phyloP scores from a whole-genome alignment of 1,140 invertebrate species.

The Leptinotarsa texana region DNA sequence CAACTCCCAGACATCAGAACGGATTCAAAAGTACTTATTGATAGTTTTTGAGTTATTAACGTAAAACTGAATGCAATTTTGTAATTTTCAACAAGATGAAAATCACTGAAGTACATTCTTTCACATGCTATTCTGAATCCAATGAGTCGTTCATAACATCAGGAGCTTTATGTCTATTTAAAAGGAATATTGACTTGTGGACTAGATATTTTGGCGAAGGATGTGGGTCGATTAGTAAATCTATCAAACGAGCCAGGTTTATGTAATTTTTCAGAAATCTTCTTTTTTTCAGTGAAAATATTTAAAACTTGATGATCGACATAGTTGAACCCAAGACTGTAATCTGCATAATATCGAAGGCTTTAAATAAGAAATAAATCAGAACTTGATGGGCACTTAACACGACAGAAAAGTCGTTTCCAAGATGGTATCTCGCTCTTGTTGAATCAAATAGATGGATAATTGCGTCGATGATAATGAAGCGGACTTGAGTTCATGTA shows the following conservation, averaged over 20 bases:
- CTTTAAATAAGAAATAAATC: conserved; percentile 7
- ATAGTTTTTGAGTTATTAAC: too few relatives aligned
- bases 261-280: not conserved
- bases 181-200: too few relatives aligned
- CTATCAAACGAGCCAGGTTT: too few relatives aligned
- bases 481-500: not conserved
- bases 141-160: not conserved
- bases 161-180: not conserved
- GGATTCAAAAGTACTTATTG: too few relatives aligned
- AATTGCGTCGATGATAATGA: not conserved
- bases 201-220: too few relatives aligned
- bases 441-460: conserved; percentile 2
- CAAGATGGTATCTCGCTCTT: not conserved
- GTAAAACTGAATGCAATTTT: too few relatives aligned
- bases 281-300: not conserved
- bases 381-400: conserved; percentile 2
- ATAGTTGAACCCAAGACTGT: not conserved
- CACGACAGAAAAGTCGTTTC: not conserved
- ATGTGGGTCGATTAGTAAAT: too few relatives aligned
- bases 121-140: not conserved
- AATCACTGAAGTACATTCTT: not conserved
- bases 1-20: too few relatives aligned
- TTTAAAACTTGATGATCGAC: not conserved
- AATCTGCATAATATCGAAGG: not conserved
- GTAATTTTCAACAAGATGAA: too few relatives aligned